Evolutionary conservation across 2,888 invertebrate genomes (phyloP).

Genomic region (Brenthis hecate): DNA sequence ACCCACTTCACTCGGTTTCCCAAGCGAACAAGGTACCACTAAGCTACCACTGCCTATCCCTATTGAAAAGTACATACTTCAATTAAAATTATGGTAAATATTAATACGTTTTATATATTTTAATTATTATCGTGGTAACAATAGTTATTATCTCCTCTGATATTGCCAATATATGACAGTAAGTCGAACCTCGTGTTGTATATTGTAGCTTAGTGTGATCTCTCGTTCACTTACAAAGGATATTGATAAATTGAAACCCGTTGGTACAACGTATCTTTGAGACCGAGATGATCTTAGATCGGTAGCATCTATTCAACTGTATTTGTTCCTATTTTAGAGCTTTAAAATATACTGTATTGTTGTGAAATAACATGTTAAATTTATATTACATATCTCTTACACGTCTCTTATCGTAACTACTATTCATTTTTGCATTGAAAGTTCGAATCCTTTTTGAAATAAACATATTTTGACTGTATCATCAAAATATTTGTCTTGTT

Average conservation of each 20-base stretch:
- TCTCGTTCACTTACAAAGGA: constrained; percentile 19
- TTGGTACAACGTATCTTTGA: constrained; percentile 14
- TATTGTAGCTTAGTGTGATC: constrained; percentile 13
- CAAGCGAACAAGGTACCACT: too few relatives aligned
- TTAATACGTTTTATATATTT: too few relatives aligned
- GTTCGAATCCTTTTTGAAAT: too few relatives aligned
- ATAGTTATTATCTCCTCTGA: background rate
- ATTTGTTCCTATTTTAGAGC: background rate
- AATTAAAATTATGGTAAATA: background rate
- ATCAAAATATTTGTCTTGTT: too few relatives aligned
- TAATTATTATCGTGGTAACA: background rate
- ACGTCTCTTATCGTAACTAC: too few relatives aligned
- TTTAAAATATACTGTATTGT: background rate
- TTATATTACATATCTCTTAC: background rate
- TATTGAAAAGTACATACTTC: too few relatives aligned
- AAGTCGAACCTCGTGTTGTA: constrained; percentile 12
- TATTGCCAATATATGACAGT: background rate
- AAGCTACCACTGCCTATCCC: too few relatives aligned
- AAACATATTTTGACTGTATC: too few relatives aligned
- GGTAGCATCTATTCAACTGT: constrained; percentile 13
- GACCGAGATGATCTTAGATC: constrained; percentile 16
- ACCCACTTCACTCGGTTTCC: too few relatives aligned
- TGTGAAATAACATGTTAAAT: background rate
- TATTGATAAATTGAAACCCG: constrained; percentile 23
- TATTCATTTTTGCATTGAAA: too few relatives aligned